These are phyloP conservation scores for Lordiphosa collinella DNA, from an alignment of 1,140 invertebrate genomes.

Conservation along the genomic window DNA sequence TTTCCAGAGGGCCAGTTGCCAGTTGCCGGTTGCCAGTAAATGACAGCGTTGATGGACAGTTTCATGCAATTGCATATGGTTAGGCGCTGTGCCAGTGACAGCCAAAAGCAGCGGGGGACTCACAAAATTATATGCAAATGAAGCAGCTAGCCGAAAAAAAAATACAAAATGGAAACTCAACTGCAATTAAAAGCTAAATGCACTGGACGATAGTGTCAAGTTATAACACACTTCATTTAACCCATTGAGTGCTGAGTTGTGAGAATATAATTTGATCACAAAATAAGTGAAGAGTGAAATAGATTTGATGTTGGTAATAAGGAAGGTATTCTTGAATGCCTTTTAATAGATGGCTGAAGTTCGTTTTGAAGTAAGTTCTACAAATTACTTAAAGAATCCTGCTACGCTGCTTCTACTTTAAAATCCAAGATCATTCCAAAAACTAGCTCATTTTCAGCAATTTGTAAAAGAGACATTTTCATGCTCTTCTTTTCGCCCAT, in stretches of 20 bases:
- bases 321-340: no score
- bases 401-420: no score
- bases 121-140: constrained; percentile 72
- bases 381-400: no score
- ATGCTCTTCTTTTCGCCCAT: not conserved
- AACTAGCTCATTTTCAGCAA: no score
- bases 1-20: constrained; percentile 35
- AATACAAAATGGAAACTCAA: constrained; percentile 35
- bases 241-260: constrained; percentile 22
- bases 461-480: not conserved
- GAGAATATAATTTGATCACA: no score
- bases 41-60: constrained; percentile 75
- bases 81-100: constrained; percentile 66
- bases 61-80: constrained; percentile 75
- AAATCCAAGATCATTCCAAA: no score
- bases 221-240: constrained; percentile 42
- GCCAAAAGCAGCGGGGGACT: constrained; percentile 21
- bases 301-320: no score
- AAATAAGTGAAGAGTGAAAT: no score
- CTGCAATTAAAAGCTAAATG: constrained; percentile 73
- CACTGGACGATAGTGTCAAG: constrained; percentile 58
- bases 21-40: constrained; percentile 51
- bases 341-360: no score
- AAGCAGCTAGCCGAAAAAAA: constrained; percentile 30
- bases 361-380: no score